These are phyloP conservation scores for Spongilla lacustris DNA, from an alignment of 37 sponge, comb jelly and placozoan genomes.

Conservation along the genomic window DNA sequence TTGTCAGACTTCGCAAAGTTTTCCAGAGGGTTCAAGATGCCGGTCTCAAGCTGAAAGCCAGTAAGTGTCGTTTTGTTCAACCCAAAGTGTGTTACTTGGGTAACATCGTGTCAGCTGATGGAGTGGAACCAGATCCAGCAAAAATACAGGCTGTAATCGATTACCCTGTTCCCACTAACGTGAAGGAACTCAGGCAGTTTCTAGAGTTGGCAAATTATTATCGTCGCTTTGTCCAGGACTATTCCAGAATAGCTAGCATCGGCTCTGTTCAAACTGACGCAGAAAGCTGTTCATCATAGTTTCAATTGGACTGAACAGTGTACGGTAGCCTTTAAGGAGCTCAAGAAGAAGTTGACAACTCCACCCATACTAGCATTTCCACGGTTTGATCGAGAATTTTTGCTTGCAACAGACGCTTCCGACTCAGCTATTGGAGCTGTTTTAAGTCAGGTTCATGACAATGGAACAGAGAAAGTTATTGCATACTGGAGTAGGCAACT, in stretches of 20 bases:
- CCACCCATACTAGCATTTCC: slow-evolving; percentile 38
- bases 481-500: slow-evolving; percentile 43
- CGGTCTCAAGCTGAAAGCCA: slow-evolving; percentile 21
- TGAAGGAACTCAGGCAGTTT: slow-evolving; percentile 30
- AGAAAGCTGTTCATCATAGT: slow-evolving; percentile 4
- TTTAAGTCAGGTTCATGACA: slow-evolving; percentile 31
- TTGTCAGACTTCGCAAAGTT: no score
- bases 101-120: slow-evolving; percentile 41
- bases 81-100: slow-evolving; percentile 33
- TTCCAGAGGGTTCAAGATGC: slow-evolving; percentile 1
- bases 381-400: slow-evolving; percentile 9
- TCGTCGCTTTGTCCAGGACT: slow-evolving; percentile 25
- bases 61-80: slow-evolving; percentile 35
- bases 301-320: slow-evolving; percentile 31
- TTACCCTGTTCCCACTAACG: slow-evolving; percentile 36
- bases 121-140: slow-evolving; percentile 17
- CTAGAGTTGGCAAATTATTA: slow-evolving; percentile 40
- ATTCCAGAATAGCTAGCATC: slow-evolving; percentile 35
- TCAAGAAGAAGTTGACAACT: slow-evolving; percentile 14
- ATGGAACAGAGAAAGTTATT: slow-evolving; percentile 33
- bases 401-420: slow-evolving; percentile 31
- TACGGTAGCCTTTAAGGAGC: slow-evolving; percentile 32
- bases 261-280: slow-evolving; percentile 24
- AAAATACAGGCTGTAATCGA: slow-evolving; percentile 34
- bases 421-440: slow-evolving; percentile 42